Percentiles rank a stretch among this genome's conserved stretches.
These are phyloP conservation scores for Heliocidaris tuberculata DNA, from an alignment of 35 echinoderm and acorn worm genomes.

Conservation along the genomic window DNA sequence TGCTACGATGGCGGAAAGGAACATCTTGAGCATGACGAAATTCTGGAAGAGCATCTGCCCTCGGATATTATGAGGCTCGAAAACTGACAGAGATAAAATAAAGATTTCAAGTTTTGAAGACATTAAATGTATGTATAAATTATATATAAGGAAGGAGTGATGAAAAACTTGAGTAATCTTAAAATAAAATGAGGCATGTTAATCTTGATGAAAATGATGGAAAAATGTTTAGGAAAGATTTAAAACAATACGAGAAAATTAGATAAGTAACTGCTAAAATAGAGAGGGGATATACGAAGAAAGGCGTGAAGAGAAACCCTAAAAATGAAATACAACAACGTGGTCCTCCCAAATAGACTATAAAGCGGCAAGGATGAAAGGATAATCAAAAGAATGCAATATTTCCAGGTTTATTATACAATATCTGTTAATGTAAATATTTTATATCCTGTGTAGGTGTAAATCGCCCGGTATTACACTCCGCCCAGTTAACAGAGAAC, in stretches of 20 bases:
- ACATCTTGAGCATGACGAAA: conserved; percentile 93
- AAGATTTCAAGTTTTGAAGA: neutral
- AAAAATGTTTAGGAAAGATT: neutral
- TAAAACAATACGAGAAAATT: neutral
- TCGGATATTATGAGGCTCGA: conserved; percentile 80
- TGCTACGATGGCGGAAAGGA: conserved; percentile 68
- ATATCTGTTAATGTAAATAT: neutral
- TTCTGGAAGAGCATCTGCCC: conserved; percentile 88
- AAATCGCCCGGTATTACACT: neutral
- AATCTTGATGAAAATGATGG: too few relatives aligned
- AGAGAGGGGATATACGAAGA: neutral
- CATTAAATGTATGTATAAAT: too few relatives aligned
- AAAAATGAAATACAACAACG: neutral
- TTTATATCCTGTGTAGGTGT: neutral
- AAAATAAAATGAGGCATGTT: too few relatives aligned
- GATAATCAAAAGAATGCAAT: neutral
- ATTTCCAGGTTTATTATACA: conserved; percentile 13
- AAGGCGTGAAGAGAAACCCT: neutral
- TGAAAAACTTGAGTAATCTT: too few relatives aligned
- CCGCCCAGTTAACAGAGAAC: neutral
- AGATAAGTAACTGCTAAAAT: neutral
- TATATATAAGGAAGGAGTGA: too few relatives aligned
- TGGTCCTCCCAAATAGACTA: neutral
- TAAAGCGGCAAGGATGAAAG: neutral
- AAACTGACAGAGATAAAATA: conserved; percentile 61